Conservation (phyloP, 2,113 vertebrate species). For the Tragelaphus scriptus region DNA sequence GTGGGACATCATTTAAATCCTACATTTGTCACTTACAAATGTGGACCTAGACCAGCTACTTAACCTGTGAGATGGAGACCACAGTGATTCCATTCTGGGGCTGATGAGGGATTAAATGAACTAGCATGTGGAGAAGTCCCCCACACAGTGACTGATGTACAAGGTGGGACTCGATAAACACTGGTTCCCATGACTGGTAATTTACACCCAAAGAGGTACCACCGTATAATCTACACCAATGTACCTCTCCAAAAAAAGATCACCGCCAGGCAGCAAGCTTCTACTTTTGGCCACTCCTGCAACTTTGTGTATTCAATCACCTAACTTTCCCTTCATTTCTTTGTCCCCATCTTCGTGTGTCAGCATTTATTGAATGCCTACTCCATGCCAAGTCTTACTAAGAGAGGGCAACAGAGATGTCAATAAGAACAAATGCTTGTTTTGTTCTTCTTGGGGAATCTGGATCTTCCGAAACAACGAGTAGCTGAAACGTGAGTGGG, state of each 20-base stretch:
- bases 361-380: not conserved
- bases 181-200: not conserved
- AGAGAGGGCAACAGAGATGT: not conserved
- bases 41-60: not conserved
- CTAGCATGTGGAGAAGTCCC: not conserved
- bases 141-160: not conserved
- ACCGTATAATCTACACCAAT: fast-evolving
- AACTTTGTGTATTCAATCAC: not conserved
- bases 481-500: slow-evolving; percentile 16
- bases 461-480: not conserved
- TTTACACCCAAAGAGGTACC: not conserved
- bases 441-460: not conserved
- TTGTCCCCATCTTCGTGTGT: not conserved
- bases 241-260: not conserved
- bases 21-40: not conserved
- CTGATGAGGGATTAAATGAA: not conserved
- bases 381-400: not conserved
- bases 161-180: not conserved
- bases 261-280: not conserved
- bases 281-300: not conserved
- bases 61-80: not conserved
- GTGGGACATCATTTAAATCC: not conserved
- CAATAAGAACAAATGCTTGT: not conserved
- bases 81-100: not conserved
- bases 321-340: not conserved